Evolutionary conservation across 2,888 invertebrate species (phyloP).

Genomic region (Timema podura): DNA sequence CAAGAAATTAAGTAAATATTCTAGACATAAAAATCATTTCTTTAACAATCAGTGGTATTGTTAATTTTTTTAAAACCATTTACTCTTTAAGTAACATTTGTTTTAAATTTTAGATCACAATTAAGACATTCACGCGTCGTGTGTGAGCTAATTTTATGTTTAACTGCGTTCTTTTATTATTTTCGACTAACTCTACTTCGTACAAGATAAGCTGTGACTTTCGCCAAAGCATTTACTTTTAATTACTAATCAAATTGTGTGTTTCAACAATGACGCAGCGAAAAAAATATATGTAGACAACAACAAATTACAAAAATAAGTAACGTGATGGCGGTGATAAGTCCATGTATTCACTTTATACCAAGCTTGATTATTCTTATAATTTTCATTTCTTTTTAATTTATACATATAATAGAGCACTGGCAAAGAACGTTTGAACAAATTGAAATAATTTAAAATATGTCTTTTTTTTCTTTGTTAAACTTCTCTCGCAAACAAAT

Average conservation of each 20-base stretch:
- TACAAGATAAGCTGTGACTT: conserved; percentile 13
- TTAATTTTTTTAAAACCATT: too few relatives aligned
- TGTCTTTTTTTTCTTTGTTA: conserved; percentile 21
- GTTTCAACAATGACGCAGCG: conserved; percentile 27
- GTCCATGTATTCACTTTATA: conserved; percentile 28
- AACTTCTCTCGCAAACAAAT: conserved; percentile 21
- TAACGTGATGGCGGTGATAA: conserved; percentile 31
- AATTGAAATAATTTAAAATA: conserved; percentile 30
- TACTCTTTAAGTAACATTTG: too few relatives aligned
- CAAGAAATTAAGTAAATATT: too few relatives aligned
- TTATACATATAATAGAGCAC: conserved; percentile 30
- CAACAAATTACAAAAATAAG: conserved; percentile 32
- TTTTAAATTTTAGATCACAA: background rate
- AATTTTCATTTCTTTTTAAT: conserved; percentile 12
- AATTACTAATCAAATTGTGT: conserved; percentile 15
- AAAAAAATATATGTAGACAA: conserved; percentile 24
- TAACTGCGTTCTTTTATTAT: too few relatives aligned
- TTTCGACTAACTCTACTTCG: conserved; percentile 7
- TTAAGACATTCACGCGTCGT: conserved; percentile 4
- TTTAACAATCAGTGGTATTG: too few relatives aligned
- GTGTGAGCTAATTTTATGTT: background rate
- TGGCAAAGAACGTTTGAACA: conserved; percentile 32
- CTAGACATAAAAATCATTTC: too few relatives aligned
- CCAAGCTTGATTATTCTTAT: conserved; percentile 29
- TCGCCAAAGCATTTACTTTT: conserved; percentile 22